Base-by-base conservation (phyloP, 2,113 vertebrate genomes). In the Lepus europaeus region DNA sequence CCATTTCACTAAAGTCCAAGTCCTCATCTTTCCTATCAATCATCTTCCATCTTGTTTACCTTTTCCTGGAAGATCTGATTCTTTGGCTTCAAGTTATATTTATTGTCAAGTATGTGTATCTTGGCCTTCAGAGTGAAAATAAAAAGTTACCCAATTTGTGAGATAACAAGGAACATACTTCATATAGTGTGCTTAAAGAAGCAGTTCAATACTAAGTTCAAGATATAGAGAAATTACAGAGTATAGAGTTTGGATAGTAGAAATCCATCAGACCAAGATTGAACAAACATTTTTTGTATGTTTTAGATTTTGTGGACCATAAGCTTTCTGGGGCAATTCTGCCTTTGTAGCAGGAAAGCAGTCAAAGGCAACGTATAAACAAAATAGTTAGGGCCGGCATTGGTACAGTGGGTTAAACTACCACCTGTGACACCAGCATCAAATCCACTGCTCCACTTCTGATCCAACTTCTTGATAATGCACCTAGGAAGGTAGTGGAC, bases 71-170 rank as follows among this genome's bases (percentile, higher is more conserved):
- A 14, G 12, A 36, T 76, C 5, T 93, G 6, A 3, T 83, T 84
- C 29, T 84, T 87, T 39, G 22, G 49, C 63, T 84, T 80, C 63
- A n/a, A 76, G 72, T 92, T 4, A 36, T 8, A 36, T 9, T 81
- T 77, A 9, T n/a, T 29, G 22, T 51, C 23, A 82, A 27, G 63
- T 20, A 20, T 12, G 8, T 31, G 5, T 29, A 29, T 22, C 13
- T 64, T 90, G 69, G 20, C 13, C 31, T 90, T 92, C 14, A 13
- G 68, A 27, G 51, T 45, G 53, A 90, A 94, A 90, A 79, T 20
- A 66, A 74, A 25, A 77, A 72, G 29, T 39, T 66, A 33, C 13
- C 39, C 11, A 33, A 73, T 76, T 29, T 63, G 14, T 53, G n/a
- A 95, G 87, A 51, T 23, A 36, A 23, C 39, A 88, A 63, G 53